Evolutionary conservation across 2,113 vertebrate genomes (phyloP), one percentile per base, ranked within the genome.

Genomic region (Paraplagusia blochii): DNA sequence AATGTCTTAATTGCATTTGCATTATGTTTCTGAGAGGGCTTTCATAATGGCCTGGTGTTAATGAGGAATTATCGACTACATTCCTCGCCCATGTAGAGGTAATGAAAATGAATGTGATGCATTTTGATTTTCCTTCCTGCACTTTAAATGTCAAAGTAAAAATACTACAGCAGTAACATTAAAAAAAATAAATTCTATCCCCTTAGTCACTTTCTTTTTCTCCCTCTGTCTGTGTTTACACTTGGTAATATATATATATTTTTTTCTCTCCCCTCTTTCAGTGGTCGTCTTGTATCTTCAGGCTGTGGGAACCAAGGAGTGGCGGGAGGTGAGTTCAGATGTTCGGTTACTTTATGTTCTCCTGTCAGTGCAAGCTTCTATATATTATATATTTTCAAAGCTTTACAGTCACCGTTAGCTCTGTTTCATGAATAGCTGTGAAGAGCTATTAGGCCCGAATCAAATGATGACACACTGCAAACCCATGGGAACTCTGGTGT

Each of bases 221-320:
- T 57, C 44, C 19, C 54, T 44, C 29, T n/a, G 14, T 66, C 55
- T 49, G 69, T 36, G 19, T 62, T 39, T 11, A 14, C 40, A 43
- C 34, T 0, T 43, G 5, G 10, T 12, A 38, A 48, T 42, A 55
- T 19, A 44, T 48, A 29, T 78, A 42, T 61, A 71, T 73, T 10
- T 56, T 14, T 54, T 39, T n/a, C n/a, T n/a, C n/a, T n/a, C n/a
- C n/a, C 45, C 9, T 11, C 54, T 54, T 47, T 8, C 85, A 94
- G 93, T 95, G 83, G 93, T 92, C 12, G 90, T 93, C 64, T 87
- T 95, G 66, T 93, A 92, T 34, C 50, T 91, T 53, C 93, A 95
- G 72, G 90, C 82, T 36, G 86, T 91, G 0, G 92, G 92, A 45
- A 92, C 89, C 85, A 93, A 90, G 52, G 93, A 94, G 72, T 94